A percentile compares a stretch with the other conserved stretches of the same genome.
Conservation (phyloP, 2,888 invertebrate genomes). For the Cephus rjabovi region DNA sequence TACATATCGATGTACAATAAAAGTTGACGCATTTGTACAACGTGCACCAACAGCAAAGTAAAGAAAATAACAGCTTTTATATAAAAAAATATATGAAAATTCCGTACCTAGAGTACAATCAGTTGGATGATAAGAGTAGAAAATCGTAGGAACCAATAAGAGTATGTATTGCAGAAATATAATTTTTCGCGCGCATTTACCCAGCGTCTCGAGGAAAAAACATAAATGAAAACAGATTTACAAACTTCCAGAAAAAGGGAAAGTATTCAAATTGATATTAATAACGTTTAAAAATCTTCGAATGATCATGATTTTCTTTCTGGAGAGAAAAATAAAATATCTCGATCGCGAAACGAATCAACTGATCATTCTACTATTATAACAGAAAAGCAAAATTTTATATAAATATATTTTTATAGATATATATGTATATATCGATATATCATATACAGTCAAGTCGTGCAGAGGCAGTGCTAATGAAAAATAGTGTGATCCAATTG, state of each 20-base stretch:
- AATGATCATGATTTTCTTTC: not conserved
- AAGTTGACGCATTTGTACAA: too few relatives aligned
- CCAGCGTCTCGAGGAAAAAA: not conserved
- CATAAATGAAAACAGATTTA: not conserved
- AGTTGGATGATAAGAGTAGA: not conserved
- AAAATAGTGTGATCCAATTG: slow-evolving; percentile 19
- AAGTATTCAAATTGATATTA: not conserved
- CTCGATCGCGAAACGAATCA: too few relatives aligned
- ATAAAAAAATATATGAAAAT: not conserved
- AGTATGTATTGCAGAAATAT: not conserved
- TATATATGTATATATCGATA: slow-evolving; percentile 20
- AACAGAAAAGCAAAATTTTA: not conserved
- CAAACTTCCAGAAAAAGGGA: not conserved
- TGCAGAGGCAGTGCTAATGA: slow-evolving; percentile 44
- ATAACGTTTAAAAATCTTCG: not conserved
- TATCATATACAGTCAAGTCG: slow-evolving; percentile 44
- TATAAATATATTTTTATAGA: not conserved
- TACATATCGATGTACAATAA: too few relatives aligned
- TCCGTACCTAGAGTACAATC: not conserved
- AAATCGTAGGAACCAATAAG: not conserved
- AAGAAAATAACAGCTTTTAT: not conserved
- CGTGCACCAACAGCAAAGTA: too few relatives aligned
- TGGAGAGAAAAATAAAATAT: not conserved
- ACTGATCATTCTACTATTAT: not conserved
- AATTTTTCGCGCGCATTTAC: not conserved